phyloP scores from a whole-genome alignment of 2,113 vertebrate species.

The Odocoileus hemionus region DNA sequence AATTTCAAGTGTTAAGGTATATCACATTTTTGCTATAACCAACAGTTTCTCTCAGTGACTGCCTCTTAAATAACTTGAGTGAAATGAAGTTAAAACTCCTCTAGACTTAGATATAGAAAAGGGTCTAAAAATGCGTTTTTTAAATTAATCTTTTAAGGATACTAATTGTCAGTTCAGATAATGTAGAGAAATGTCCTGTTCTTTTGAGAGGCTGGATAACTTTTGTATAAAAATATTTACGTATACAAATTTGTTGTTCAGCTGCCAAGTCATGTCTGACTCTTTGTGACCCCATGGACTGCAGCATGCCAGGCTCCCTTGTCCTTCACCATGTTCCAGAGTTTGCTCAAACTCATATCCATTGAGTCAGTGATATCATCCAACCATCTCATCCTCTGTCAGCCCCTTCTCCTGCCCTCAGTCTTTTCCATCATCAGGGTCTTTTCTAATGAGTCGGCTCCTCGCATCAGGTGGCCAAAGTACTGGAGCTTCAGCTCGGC shows the following conservation, averaged over 20 bases:
- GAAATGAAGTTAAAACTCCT: conserved; percentile 19
- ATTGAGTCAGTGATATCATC: neutral
- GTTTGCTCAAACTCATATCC: neutral
- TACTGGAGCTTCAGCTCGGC: neutral
- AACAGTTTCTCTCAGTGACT: neutral
- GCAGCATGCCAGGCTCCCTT: neutral
- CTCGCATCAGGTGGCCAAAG: neutral
- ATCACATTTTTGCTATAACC: neutral
- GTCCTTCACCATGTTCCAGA: neutral
- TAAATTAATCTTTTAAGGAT: neutral
- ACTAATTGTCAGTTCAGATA: neutral
- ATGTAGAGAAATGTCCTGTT: neutral
- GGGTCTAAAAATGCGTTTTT: neutral
- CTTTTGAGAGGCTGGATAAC: neutral
- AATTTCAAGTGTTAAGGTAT: neutral
- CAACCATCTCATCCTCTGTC: neutral
- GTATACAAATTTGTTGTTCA: neutral
- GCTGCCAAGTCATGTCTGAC: neutral
- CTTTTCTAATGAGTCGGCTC: neutral
- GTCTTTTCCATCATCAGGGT: neutral
- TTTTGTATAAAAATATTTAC: neutral
- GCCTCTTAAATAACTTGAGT: neutral
- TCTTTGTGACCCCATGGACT: neutral
- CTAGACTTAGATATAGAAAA: neutral
- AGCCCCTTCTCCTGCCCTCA: neutral